These are phyloP conservation scores for Trachymyrmex septentrionalis DNA, from an alignment of 1,140 invertebrate species.

Conservation along the genomic window DNA sequence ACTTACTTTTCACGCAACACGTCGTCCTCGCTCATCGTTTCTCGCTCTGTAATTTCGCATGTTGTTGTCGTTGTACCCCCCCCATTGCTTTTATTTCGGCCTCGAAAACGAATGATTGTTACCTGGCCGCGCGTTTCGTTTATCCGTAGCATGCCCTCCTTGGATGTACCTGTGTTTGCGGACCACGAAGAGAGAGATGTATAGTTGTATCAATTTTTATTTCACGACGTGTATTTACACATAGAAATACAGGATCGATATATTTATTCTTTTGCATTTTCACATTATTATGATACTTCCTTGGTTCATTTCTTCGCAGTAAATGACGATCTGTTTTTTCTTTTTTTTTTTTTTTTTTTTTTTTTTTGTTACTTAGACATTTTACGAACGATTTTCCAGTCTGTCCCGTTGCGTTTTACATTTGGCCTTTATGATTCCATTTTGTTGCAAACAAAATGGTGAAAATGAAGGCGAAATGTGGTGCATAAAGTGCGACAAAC, in stretches of 20 bases:
- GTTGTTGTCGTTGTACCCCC: constrained; percentile 14
- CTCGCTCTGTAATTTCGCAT: constrained; percentile 26
- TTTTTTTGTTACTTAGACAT: constrained; percentile 28
- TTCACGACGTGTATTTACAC: not conserved
- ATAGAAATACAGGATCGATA: not conserved
- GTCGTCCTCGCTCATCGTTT: constrained; percentile 13
- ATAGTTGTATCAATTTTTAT: not conserved
- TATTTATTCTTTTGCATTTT: constrained; percentile 13
- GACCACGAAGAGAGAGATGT: constrained; percentile 1
- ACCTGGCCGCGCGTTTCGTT: constrained; percentile 36
- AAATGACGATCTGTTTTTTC: not conserved
- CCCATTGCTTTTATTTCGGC: not conserved
- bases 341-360: too few relatives aligned
- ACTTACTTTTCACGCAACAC: constrained; percentile 36
- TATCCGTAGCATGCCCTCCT: constrained; percentile 14
- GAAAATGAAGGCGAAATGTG: constrained; percentile 30
- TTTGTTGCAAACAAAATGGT: not conserved
- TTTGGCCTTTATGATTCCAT: constrained; percentile 9
- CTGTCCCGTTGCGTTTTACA: constrained; percentile 32
- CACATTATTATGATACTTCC: not conserved
- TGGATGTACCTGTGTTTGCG: constrained; percentile 34
- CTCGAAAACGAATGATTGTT: constrained; percentile 14
- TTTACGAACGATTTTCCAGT: constrained; percentile 28
- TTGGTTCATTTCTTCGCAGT: constrained; percentile 6
- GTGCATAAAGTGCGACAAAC: constrained; percentile 11